Conservation (phyloP, 2,113 vertebrate species). For the Nettapus auritus region DNA sequence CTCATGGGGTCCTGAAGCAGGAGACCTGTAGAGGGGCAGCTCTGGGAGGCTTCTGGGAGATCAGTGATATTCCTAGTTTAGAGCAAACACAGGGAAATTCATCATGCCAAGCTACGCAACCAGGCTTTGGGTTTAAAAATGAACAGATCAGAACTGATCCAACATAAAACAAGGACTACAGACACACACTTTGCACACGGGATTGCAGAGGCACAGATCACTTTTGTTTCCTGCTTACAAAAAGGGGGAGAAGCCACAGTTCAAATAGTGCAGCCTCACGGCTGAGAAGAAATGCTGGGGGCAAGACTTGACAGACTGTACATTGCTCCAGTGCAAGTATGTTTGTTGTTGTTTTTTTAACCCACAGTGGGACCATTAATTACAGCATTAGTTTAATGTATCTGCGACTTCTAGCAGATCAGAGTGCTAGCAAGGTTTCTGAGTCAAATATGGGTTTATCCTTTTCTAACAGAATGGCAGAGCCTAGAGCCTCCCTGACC, state of each 20-base stretch:
- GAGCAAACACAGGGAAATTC: neutral
- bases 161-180: neutral
- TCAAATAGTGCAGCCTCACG: neutral
- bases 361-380: neutral
- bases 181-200: neutral
- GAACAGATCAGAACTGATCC: neutral
- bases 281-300: neutral
- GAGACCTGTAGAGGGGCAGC: neutral
- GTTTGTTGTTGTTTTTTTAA: neutral
- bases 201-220: neutral
- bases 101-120: neutral
- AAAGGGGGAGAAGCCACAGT: neutral
- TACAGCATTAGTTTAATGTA: neutral
- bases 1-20: neutral
- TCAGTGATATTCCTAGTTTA: neutral
- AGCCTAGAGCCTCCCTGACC: neutral
- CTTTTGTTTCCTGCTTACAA: neutral
- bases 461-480: neutral
- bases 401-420: neutral
- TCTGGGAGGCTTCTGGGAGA: neutral
- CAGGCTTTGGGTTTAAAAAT: neutral
- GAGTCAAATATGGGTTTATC: neutral
- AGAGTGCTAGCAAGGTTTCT: neutral
- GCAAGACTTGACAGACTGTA: neutral
- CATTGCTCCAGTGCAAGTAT: neutral